A percentile compares a stretch with the other conserved stretches of the same genome.
These are phyloP conservation scores for Ochotona princeps DNA, from an alignment of 2,113 vertebrate genomes.

Conservation along the genomic window DNA sequence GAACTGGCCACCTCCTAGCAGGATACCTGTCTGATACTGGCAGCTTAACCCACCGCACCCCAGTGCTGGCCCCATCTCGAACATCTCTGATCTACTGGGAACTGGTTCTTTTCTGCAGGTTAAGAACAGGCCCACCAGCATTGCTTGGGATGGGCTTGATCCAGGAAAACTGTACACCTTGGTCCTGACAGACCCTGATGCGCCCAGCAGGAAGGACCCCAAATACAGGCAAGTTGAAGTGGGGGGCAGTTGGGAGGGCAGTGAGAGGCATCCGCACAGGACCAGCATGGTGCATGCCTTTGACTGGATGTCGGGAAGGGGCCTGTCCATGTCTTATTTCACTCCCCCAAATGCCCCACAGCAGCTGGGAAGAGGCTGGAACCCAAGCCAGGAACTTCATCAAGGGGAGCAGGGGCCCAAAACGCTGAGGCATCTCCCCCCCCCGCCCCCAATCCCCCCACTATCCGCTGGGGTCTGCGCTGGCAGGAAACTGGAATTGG, in stretches of 20 bases:
- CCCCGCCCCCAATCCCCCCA: too few species aligned
- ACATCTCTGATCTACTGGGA: background rate
- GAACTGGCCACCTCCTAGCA: too few species aligned
- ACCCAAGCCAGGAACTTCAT: too few species aligned
- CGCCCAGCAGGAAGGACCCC: constrained; percentile 94
- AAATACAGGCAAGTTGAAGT: constrained; percentile 90
- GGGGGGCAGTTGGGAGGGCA: accelerated
- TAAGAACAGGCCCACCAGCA: constrained; percentile 90
- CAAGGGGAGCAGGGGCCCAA: too few species aligned
- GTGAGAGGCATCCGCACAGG: background rate
- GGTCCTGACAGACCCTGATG: constrained; percentile 95
- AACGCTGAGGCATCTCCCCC: too few species aligned
- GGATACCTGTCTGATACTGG: too few species aligned
- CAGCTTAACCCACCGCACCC: too few species aligned
- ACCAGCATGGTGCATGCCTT: background rate
- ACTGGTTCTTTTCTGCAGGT: constrained; percentile 86
- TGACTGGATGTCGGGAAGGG: background rate
- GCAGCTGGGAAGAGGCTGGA: too few species aligned
- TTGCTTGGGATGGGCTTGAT: constrained; percentile 93
- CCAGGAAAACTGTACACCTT: constrained; percentile 93
- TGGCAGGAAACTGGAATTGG: too few species aligned
- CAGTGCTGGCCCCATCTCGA: too few species aligned
- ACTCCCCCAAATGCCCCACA: too few species aligned
- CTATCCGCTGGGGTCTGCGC: too few species aligned
- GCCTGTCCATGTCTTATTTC: background rate